Conservation (phyloP, 1,140 invertebrate species). For the Papilio helenus region DNA sequence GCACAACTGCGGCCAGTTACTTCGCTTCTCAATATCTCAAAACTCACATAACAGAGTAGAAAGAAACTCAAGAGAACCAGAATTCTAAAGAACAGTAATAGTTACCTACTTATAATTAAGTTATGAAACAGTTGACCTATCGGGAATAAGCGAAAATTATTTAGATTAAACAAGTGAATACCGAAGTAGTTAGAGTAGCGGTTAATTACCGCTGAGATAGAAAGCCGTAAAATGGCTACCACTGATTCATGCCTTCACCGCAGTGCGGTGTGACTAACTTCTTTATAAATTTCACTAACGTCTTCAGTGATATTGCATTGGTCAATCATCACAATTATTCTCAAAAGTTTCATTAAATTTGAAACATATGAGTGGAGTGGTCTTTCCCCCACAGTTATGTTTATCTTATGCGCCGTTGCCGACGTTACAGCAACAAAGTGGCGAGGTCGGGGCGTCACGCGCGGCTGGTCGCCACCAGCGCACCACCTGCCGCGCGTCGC, state of each 20-base stretch:
- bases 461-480: conserved; percentile 40
- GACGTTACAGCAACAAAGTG: background rate
- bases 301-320: background rate
- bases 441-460: conserved; percentile 46
- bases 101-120: too few relatives aligned
- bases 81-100: background rate
- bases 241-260: background rate
- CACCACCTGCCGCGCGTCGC: conserved; percentile 24
- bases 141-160: background rate
- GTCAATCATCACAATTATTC: background rate
- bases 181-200: background rate
- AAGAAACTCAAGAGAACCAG: background rate
- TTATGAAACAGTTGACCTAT: background rate
- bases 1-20: background rate
- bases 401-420: conserved; percentile 1
- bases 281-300: background rate
- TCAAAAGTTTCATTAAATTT: background rate
- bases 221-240: background rate
- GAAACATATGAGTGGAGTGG: background rate
- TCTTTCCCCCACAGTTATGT: background rate
- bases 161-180: background rate
- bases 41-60: background rate
- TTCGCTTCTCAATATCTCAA: background rate
- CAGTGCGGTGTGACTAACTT: background rate
- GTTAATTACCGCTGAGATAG: background rate